phyloP scores from a whole-genome alignment of 2,888 invertebrate genomes.

The Rotaria socialis region DNA sequence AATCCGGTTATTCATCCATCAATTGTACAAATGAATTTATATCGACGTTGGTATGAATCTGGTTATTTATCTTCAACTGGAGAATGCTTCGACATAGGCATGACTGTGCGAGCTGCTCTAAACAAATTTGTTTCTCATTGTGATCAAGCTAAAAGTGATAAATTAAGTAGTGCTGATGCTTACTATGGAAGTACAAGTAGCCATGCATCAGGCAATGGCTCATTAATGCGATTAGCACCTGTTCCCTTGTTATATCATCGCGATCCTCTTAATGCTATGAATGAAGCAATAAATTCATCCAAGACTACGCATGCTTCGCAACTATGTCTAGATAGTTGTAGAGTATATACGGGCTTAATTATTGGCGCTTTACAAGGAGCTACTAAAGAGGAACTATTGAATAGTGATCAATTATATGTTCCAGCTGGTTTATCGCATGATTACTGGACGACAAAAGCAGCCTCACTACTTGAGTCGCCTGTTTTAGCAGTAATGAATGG shows the following conservation, averaged over 20 bases:
- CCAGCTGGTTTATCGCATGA: background rate
- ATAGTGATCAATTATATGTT: background rate
- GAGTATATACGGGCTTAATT: background rate
- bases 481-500: background rate
- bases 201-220: background rate
- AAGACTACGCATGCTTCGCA: background rate
- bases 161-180: background rate
- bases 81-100: background rate
- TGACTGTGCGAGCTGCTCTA: background rate
- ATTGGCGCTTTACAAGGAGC: background rate
- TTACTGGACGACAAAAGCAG: no score
- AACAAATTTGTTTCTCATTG: background rate
- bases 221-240: background rate
- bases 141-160: background rate
- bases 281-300: background rate
- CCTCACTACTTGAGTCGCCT: background rate
- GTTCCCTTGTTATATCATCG: background rate
- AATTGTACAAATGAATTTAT: background rate
- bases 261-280: background rate
- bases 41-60: background rate
- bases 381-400: background rate
- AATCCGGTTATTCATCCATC: background rate
- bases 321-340: background rate
- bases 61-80: background rate
- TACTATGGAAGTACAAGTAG: background rate